phyloP scores from a whole-genome alignment of 2,797 vertebrate genomes.

The Natrix natrix region DNA sequence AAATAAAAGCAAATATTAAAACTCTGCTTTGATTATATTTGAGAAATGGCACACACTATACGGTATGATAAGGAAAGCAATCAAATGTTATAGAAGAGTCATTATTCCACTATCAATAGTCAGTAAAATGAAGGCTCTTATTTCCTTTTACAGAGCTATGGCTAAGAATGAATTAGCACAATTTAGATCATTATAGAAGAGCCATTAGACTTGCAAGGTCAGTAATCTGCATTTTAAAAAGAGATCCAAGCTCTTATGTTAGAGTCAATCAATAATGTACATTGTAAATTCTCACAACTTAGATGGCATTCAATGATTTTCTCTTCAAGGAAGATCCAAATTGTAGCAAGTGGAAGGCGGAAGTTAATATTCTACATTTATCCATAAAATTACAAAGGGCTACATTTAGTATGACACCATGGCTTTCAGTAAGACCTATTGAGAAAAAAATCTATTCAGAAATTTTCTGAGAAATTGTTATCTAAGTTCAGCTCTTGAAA shows the following conservation, averaged over 20 bases:
- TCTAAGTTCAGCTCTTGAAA: background rate
- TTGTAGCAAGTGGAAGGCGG: background rate
- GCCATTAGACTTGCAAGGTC: slow-evolving; percentile 10
- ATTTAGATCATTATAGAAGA: background rate
- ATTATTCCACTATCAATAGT: background rate
- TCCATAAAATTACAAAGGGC: background rate
- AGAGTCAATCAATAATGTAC: background rate
- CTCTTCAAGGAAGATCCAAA: background rate
- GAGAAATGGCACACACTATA: rapidly evolving
- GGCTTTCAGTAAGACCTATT: background rate
- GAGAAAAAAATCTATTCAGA: background rate
- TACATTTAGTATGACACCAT: background rate
- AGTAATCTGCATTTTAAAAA: background rate
- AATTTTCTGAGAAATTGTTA: background rate
- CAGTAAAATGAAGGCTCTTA: background rate
- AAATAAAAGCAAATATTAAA: background rate
- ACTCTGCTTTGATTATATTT: background rate
- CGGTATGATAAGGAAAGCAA: slow-evolving; percentile 6
- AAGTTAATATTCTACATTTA: background rate
- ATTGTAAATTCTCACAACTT: background rate
- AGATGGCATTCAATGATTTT: background rate
- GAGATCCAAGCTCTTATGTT: background rate
- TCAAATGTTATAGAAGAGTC: background rate
- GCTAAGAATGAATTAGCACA: background rate
- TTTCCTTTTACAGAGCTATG: background rate